Conservation (phyloP, 92 coral and sea anemone species). For the Porites evermanni region DNA sequence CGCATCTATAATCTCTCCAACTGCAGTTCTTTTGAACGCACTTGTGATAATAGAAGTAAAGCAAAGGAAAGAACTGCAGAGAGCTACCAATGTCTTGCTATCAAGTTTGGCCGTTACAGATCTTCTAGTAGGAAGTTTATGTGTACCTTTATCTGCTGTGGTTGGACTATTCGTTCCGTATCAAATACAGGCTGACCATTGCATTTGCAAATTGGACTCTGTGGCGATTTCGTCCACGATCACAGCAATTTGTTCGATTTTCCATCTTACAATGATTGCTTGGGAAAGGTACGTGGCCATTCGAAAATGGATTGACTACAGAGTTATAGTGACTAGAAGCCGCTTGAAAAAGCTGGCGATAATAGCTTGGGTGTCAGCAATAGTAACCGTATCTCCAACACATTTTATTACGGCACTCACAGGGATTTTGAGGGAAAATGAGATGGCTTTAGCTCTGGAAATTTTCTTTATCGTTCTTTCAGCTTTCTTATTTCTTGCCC, state of each 20-base stretch:
- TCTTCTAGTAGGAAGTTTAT: slow-evolving; percentile 3
- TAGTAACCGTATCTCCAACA: neutral
- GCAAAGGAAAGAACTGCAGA: neutral
- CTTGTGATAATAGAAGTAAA: neutral
- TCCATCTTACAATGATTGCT: slow-evolving; percentile 11
- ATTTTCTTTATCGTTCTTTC: too few species aligned
- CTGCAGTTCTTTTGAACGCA: too few species aligned
- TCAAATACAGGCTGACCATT: neutral
- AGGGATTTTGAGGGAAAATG: too few species aligned
- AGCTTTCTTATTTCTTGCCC: too few species aligned
- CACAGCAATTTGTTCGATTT: neutral
- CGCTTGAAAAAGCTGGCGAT: neutral
- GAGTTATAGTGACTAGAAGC: neutral
- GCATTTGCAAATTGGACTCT: neutral
- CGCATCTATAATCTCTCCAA: too few species aligned
- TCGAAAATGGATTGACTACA: neutral
- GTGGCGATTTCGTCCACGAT: too few species aligned
- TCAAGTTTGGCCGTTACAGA: slow-evolving; percentile 25
- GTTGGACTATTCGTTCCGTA: neutral
- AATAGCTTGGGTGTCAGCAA: neutral
- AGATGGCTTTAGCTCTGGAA: neutral
- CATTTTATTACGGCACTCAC: neutral
- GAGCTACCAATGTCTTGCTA: neutral
- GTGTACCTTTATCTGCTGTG: neutral
- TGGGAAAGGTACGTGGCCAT: slow-evolving; percentile 25